Evolutionary conservation across 2,113 vertebrate genomes (phyloP).

Genomic region (Myiagra hebetior): DNA sequence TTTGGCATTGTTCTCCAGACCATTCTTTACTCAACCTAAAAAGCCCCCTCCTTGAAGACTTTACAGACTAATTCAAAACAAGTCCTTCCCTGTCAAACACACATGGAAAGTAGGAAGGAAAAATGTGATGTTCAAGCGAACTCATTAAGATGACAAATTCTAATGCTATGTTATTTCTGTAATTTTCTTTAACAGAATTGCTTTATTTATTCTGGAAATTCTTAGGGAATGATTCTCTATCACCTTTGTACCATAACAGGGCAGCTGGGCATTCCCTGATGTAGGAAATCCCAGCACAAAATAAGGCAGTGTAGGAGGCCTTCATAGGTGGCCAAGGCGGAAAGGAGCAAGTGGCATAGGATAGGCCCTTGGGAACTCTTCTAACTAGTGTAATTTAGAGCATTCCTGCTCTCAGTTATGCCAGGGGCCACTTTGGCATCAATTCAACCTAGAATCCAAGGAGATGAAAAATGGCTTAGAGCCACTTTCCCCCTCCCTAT

Average conservation of each 20-base stretch:
- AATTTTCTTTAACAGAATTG: slow-evolving; percentile 38
- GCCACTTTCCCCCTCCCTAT: slow-evolving; percentile 40
- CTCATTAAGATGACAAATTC: slow-evolving; percentile 50
- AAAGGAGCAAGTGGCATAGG: slow-evolving; percentile 64
- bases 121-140: slow-evolving; percentile 38
- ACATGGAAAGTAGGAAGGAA: slow-evolving; percentile 10
- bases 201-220: slow-evolving; percentile 55
- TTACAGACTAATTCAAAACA: slow-evolving; percentile 11
- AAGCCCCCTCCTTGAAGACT: background rate
- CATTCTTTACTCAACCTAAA: background rate
- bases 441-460: slow-evolving; percentile 59
- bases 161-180: slow-evolving; percentile 37
- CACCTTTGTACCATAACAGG: slow-evolving; percentile 43
- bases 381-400: slow-evolving; percentile 65
- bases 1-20: background rate
- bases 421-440: slow-evolving; percentile 63
- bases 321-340: slow-evolving; percentile 58
- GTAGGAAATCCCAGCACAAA: slow-evolving; percentile 56
- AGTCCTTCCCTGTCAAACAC: background rate
- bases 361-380: slow-evolving; percentile 61
- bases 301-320: slow-evolving; percentile 54
- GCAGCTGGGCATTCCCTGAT: slow-evolving; percentile 50
- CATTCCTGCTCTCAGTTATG: slow-evolving; percentile 60
- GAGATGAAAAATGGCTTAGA: slow-evolving; percentile 60
- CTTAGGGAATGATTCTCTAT: slow-evolving; percentile 43